Evolutionary conservation across 2,888 invertebrate genomes (phyloP).

Genomic region (Nesidiocoris tenuis): DNA sequence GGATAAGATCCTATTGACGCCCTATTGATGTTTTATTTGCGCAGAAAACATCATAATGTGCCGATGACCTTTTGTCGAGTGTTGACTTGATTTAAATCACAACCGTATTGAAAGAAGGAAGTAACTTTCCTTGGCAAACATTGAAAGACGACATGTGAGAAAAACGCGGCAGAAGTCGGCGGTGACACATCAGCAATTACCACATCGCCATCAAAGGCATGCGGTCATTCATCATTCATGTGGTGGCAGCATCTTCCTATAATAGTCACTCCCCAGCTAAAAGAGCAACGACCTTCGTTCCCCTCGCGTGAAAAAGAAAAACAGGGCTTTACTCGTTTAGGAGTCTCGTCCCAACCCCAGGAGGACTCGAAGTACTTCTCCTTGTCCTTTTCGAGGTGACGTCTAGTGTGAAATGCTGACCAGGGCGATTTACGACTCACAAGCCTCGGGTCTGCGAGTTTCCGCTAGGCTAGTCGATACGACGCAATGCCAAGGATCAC

Average conservation of each 20-base stretch:
- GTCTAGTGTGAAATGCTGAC: neutral
- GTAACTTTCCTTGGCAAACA: too few species aligned
- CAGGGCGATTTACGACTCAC: neutral
- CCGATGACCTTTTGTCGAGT: too few species aligned
- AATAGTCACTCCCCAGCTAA: neutral
- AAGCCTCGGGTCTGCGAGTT: neutral
- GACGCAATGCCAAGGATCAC: neutral
- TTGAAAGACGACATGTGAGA: too few species aligned
- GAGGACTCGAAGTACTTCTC: neutral
- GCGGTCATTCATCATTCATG: neutral
- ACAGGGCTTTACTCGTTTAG: neutral
- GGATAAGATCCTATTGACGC: too few species aligned
- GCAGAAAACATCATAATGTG: too few species aligned
- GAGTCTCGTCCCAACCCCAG: neutral
- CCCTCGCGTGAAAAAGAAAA: neutral
- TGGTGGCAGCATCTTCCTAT: neutral
- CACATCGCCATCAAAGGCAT: neutral
- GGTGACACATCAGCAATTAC: neutral
- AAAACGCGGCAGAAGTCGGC: neutral
- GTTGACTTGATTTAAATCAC: too few species aligned
- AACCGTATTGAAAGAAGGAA: too few species aligned
- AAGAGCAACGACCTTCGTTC: neutral
- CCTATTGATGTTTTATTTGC: too few species aligned
- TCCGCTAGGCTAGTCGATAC: too few species aligned
- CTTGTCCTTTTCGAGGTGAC: neutral